Percentiles rank a stretch among this genome's conserved stretches.
These are phyloP conservation scores for Drosophila longiperda DNA, from an alignment of 2,888 invertebrate species.

Conservation along the genomic window DNA sequence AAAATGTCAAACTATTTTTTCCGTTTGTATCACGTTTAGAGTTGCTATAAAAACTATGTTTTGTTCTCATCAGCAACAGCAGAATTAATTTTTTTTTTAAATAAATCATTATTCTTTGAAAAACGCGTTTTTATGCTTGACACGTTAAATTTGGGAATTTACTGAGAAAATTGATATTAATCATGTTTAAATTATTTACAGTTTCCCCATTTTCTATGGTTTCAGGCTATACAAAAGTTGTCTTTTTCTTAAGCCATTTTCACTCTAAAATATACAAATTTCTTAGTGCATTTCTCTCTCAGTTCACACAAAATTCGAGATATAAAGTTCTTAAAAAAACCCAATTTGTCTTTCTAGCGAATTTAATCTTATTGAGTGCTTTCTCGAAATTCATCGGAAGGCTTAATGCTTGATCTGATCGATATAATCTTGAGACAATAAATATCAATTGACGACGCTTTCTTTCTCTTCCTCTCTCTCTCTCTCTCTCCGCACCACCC, in stretches of 20 bases:
- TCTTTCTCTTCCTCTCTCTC: not conserved
- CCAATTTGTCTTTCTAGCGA: not conserved
- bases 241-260: not conserved
- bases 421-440: constrained; percentile 39
- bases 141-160: too few relatives aligned
- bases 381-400: constrained; percentile 12
- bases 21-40: not conserved
- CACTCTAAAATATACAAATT: not conserved
- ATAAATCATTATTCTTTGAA: not conserved
- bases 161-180: not conserved
- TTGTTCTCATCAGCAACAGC: not conserved
- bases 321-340: not conserved
- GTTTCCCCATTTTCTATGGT: not conserved
- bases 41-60: not conserved
- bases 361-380: not conserved
- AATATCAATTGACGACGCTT: constrained; percentile 47
- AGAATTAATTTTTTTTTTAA: not conserved
- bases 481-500: not conserved
- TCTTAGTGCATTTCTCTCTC: not conserved
- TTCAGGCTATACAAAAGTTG: not conserved
- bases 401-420: constrained; percentile 18
- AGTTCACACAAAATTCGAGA: not conserved
- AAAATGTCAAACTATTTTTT: too few relatives aligned
- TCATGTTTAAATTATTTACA: not conserved
- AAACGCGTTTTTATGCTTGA: not conserved